These are phyloP conservation scores for Synergus laeviventris DNA, from an alignment of 2,888 invertebrate genomes.

Conservation along the genomic window DNA sequence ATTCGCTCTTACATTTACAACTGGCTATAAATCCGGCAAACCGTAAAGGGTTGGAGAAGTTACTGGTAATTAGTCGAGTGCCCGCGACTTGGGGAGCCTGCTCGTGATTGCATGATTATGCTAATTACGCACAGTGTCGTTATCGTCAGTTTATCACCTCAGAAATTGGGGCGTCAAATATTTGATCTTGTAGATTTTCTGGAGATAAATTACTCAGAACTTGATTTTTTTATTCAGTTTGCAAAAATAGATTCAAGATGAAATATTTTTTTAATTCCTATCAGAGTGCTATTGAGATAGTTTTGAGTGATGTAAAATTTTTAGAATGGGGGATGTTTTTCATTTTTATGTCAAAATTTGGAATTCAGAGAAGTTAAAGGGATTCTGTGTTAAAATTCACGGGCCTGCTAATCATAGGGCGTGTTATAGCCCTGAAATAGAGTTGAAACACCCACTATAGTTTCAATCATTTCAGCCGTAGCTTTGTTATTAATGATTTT, in stretches of 20 bases:
- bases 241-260: too few relatives aligned
- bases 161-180: constrained; percentile 31
- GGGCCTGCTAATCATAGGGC: neutral
- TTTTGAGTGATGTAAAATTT: too few relatives aligned
- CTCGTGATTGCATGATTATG: constrained; percentile 38
- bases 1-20: constrained; percentile 46
- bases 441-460: neutral
- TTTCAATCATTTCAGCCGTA: neutral
- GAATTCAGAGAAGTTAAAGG: neutral
- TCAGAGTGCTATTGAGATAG: too few relatives aligned
- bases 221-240: neutral
- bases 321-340: neutral
- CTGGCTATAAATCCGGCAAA: constrained; percentile 50
- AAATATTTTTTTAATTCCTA: too few relatives aligned
- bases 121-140: constrained; percentile 35
- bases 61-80: constrained; percentile 39
- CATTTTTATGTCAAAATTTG: neutral
- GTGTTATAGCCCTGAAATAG: neutral
- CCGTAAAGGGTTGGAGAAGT: constrained; percentile 48
- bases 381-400: neutral
- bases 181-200: neutral
- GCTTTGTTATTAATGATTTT: neutral
- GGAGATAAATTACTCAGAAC: neutral
- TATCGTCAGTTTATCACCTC: constrained; percentile 25
- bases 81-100: constrained; percentile 12